Conservation (phyloP, 2,797 vertebrate genomes). For the Sarcophilus harrisii region DNA sequence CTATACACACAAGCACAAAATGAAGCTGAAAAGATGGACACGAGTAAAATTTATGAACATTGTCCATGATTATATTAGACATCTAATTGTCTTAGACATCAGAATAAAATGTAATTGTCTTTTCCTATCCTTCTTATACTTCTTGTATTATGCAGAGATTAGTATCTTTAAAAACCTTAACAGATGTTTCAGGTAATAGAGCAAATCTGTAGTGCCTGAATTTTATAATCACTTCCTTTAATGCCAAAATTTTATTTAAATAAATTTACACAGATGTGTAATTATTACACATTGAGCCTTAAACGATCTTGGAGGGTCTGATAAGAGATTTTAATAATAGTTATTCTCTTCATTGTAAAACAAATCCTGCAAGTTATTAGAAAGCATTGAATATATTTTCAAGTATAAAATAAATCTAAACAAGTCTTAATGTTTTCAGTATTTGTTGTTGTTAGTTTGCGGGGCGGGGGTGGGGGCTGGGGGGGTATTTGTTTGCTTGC, state of each 20-base stretch:
- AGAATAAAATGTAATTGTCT: slow-evolving; percentile 19
- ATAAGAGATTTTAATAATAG: neutral
- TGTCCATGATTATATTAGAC: neutral
- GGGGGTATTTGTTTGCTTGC: neutral
- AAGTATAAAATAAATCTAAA: neutral
- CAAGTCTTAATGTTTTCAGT: neutral
- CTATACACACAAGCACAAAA: neutral
- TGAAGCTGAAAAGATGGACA: slow-evolving; percentile 50
- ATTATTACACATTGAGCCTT: neutral
- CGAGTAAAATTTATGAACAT: slow-evolving; percentile 42
- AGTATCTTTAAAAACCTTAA: neutral
- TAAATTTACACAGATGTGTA: neutral
- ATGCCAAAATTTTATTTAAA: neutral
- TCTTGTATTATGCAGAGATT: fast-evolving
- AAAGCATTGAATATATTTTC: neutral
- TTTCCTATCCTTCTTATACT: neutral
- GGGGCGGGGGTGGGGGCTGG: too few relatives aligned
- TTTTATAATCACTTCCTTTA: neutral
- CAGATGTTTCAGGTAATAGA: neutral
- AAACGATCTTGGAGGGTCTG: neutral
- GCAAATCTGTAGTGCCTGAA: too few relatives aligned
- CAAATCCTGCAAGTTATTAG: neutral
- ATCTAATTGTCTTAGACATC: neutral
- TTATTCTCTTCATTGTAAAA: neutral
- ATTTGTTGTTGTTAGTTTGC: neutral